Evolutionary conservation across 2,113 vertebrate genomes (phyloP).

Genomic region (Coreoperca whiteheadi): DNA sequence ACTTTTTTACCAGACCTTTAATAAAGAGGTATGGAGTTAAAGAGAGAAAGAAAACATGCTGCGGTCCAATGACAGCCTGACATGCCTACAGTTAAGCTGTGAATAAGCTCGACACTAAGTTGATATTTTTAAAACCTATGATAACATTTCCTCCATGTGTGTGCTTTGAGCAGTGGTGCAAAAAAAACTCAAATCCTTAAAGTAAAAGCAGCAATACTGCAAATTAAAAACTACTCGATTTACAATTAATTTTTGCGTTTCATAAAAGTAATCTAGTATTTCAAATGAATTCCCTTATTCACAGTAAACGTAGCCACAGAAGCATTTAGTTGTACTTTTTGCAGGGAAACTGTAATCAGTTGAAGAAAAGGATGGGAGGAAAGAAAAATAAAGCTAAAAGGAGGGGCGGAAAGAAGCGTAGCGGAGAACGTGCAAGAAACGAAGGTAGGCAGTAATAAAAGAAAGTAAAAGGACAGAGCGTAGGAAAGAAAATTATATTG

Average conservation of each 20-base stretch:
- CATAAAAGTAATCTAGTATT: neutral
- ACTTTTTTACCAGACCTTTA: conserved; percentile 37
- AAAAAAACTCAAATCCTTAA: neutral
- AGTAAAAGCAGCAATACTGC: neutral
- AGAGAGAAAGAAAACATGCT: no score
- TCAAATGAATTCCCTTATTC: no score
- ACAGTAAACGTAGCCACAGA: no score
- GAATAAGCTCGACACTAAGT: neutral
- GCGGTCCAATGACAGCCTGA: neutral
- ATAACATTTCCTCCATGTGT: neutral
- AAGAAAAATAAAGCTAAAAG: no score
- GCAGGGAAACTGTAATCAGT: no score
- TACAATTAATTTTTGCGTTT: neutral
- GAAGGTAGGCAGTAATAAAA: no score
- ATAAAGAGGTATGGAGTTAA: neutral
- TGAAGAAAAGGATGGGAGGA: no score
- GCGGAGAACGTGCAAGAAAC: no score
- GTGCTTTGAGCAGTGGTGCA: neutral
- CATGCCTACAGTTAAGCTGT: neutral
- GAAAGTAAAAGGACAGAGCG: no score
- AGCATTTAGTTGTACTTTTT: no score
- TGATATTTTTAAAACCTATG: neutral
- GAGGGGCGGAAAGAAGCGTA: no score
- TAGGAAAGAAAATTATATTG: no score
- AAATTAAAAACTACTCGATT: neutral